Evolutionary conservation across 2,888 invertebrate species (phyloP).

Genomic region (Agrochola lota): DNA sequence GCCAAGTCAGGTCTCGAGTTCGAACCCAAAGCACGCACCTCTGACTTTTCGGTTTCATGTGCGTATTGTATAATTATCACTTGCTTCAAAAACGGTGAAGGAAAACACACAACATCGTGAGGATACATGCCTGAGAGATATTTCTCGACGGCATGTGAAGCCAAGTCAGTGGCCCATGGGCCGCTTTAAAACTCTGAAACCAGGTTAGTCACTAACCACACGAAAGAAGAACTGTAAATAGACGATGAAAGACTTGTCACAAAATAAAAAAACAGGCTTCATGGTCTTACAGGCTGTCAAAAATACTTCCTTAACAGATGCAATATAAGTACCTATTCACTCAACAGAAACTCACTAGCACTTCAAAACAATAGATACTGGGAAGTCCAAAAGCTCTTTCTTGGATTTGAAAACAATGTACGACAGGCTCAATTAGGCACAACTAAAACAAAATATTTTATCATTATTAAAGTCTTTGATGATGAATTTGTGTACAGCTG

Average conservation of each 20-base stretch:
- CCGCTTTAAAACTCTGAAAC: no score
- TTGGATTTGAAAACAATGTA: not conserved
- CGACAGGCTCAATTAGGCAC: not conserved
- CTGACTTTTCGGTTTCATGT: no score
- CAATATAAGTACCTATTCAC: not conserved
- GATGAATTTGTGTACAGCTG: slow-evolving; percentile 35
- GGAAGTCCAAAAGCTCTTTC: not conserved
- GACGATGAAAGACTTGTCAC: not conserved
- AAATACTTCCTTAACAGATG: not conserved
- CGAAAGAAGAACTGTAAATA: not conserved
- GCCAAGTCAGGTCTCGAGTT: no score
- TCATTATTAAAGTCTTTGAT: not conserved
- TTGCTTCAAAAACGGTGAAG: no score
- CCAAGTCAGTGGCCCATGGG: no score
- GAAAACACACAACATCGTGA: no score
- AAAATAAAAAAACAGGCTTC: not conserved
- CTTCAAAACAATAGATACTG: not conserved
- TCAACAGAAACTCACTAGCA: not conserved
- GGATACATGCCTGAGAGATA: no score
- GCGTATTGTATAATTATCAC: no score
- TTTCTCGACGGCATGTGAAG: no score
- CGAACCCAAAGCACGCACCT: no score
- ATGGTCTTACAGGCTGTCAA: no score
- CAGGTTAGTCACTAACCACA: no score
- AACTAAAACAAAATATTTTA: slow-evolving; percentile 4